Evolutionary conservation across 2,113 vertebrate genomes (phyloP), one percentile per base, ranked within the genome.

Genomic region (Astur gentilis): DNA sequence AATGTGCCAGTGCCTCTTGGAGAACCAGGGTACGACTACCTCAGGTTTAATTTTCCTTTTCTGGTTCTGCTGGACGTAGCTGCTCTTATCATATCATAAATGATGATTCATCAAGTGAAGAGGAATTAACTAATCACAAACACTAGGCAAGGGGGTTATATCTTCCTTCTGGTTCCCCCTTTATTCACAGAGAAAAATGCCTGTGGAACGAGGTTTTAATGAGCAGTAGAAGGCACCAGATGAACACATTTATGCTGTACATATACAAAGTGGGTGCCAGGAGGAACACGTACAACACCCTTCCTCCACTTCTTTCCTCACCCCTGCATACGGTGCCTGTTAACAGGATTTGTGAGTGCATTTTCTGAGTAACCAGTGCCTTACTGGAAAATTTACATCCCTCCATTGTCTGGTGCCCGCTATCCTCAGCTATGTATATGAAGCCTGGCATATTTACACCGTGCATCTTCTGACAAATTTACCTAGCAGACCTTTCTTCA

Each of bases 221-320:
- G 52, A 94, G 50, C 54, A 94, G 64, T 61, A 61, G 69, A 92
- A 91, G 50, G 55, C 47, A 93, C 31, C 67, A 91, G 42, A 92
- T 65, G 71, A 92, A 91, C 57, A 87, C 47, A 65, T 95, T 95
- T 84, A 64, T 58, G 61, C 16, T 69, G 57, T 42, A 90, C 72
- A 38, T 44, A 87, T 26, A 84, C 49, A 80, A 91, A 89, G 49
- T 70, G 80, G 73, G 89, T 92, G 91, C 87, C 93, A 96, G 90
- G 64, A 97, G 81, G 91, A 92, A 94, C 58, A 82, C 10, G 12
- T 80, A 82, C 81, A 95, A 96, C 93, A 95, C 93, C 90, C 86
- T 97, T 97, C 96, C 95, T 97, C 90, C 52, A 72, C 91, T 86
- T 94, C 60, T 94, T 86, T 86, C 78, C 64, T 97, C 69, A 72